Evolutionary conservation across 53 echinoderm and acorn worm species (phyloP), one percentile per base, ranked within the genome.

Genomic region (Luidia sarsii): DNA sequence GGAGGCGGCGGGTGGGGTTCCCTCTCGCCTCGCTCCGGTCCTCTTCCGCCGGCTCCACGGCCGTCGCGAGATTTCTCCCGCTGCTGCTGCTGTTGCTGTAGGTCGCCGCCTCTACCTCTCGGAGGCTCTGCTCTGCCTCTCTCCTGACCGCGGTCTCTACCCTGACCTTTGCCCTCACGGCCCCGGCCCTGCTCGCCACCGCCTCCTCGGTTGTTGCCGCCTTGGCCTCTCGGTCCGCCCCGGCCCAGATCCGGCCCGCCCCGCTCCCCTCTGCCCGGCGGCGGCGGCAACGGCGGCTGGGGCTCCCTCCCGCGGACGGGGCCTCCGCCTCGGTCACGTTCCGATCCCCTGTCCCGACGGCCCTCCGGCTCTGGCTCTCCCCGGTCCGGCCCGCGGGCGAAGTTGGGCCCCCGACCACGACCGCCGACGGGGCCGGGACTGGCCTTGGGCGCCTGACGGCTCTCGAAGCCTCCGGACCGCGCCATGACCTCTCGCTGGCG

Each of bases 91-190:
- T 16, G 50, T 55, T 16, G 50, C 75, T 69, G 48, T 8, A 65
- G 70, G 21, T 52, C 77, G n/a, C 68, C 67, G 16, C 88, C 77
- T 89, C 85, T 68, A 21, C 60, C 51, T 33, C 73, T 64, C 39
- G 45, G 87, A 9, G 55, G 79, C 61, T 75, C 77, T n/a, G n/a
- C n/a, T 29, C 52, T 75, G 18, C 33, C 71, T 21, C 48, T 70
- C 52, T 69, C 80, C 35, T 74, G 61, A 1, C 34, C 19, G 25
- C 50, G 68, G 28, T 80, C 79, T 33, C 70, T 57, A 19, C 61
- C 83, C 29, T 39, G 83, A 48, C 71, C 63, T 64, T 83, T 57
- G 30, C 35, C 27, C 16, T 48, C 80, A 54, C 68, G 3, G 10
- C 31, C 80, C 48, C 34, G 59, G 29, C 80, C 69, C 27, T 25